A percentile compares a stretch with the other conserved stretches of the same genome.
phyloP scores from a whole-genome alignment of 2,113 vertebrate genomes.

The Thunnus thynnus region DNA sequence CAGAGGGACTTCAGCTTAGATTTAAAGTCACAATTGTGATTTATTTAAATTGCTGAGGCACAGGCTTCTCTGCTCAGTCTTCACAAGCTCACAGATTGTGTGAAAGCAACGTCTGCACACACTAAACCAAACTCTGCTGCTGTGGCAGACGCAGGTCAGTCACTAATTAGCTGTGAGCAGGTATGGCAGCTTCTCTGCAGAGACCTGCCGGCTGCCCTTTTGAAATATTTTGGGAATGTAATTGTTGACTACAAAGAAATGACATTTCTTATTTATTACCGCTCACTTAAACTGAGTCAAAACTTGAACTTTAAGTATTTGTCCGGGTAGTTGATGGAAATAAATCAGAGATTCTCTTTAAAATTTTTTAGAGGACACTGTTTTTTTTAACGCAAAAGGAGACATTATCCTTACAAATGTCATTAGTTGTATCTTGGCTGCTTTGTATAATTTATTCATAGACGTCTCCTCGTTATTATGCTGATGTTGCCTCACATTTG shows the following conservation, averaged over 20 bases:
- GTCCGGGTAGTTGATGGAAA: neutral
- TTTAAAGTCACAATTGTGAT: neutral
- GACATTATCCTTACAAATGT: no score
- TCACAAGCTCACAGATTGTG: constrained; percentile 42
- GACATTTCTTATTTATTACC: neutral
- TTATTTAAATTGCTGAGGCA: constrained; percentile 26
- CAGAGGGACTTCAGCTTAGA: neutral
- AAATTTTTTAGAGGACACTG: no score
- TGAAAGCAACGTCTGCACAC: neutral
- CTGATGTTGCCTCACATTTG: no score
- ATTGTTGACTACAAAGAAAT: constrained; percentile 13
- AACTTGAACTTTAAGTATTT: neutral
- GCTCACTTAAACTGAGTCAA: neutral
- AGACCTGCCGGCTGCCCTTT: neutral
- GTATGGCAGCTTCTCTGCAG: neutral
- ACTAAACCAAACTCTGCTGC: neutral
- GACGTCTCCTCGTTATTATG: no score
- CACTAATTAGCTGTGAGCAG: constrained; percentile 30
- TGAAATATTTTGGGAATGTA: constrained; percentile 13
- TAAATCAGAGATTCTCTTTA: neutral
- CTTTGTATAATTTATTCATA: neutral
- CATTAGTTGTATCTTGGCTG: neutral
- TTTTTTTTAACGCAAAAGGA: no score
- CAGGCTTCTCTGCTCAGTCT: constrained; percentile 18
- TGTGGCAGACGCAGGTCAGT: constrained; percentile 1